phyloP scores from a whole-genome alignment of 2,888 invertebrate species.

The Patella caerulea region DNA sequence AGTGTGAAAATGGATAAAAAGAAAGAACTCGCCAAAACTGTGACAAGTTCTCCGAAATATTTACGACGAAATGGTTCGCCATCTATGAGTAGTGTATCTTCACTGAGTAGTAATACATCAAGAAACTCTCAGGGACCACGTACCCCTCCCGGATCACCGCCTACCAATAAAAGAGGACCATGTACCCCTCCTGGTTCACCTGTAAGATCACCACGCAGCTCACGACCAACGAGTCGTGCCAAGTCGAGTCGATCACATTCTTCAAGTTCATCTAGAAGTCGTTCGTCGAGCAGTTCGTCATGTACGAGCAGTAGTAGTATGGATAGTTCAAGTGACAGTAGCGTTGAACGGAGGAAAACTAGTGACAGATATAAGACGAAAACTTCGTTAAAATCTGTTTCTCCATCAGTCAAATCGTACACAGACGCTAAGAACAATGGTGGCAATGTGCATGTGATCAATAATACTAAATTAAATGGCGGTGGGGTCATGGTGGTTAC shows the following conservation, averaged over 20 bases:
- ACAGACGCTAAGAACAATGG: neutral
- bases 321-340: conserved; percentile 24
- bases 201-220: neutral
- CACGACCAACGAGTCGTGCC: neutral
- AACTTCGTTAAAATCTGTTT: neutral
- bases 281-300: conserved; percentile 41
- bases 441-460: neutral
- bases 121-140: conserved; percentile 26
- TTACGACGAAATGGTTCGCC: neutral
- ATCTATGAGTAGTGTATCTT: neutral
- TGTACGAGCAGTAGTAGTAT: conserved; percentile 37
- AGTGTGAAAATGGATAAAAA: neutral
- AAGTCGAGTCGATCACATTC: conserved; percentile 7
- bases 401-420: neutral
- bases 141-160: conserved; percentile 37
- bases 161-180: conserved; percentile 33
- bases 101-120: conserved; percentile 4
- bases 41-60: neutral
- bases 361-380: no score
- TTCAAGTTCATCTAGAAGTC: conserved; percentile 30
- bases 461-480: neutral
- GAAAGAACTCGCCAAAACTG: neutral
- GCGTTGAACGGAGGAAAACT: conserved; percentile 14
- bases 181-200: conserved; percentile 44
- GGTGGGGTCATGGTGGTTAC: neutral